Conservation (phyloP, 92 coral and sea anemone genomes). For the Epizoanthus fatuus region DNA sequence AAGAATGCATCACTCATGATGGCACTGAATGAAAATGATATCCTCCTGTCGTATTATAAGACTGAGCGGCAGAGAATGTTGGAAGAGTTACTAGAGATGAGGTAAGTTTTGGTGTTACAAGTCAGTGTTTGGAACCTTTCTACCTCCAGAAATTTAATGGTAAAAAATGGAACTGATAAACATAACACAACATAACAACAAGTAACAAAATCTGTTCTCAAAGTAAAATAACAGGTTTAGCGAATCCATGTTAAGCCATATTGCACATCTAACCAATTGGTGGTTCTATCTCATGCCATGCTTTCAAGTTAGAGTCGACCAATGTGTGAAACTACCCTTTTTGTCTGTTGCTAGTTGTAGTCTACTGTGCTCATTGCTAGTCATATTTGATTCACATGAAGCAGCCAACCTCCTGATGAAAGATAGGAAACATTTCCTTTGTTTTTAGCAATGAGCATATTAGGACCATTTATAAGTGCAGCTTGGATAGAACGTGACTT, state of each 20-base stretch:
- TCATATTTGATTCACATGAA: not conserved
- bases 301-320: too few relatives aligned
- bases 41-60: slow-evolving; percentile 90
- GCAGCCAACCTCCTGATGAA: not conserved
- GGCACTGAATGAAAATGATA: slow-evolving; percentile 94
- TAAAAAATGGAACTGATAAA: too few relatives aligned
- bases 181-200: too few relatives aligned
- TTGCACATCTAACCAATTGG: too few relatives aligned
- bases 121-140: too few relatives aligned
- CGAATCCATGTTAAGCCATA: too few relatives aligned
- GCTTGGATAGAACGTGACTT: too few relatives aligned
- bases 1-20: slow-evolving; percentile 96
- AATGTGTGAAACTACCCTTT: not conserved
- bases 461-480: too few relatives aligned
- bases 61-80: slow-evolving; percentile 89
- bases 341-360: not conserved
- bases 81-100: slow-evolving; percentile 96
- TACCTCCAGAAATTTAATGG: too few relatives aligned
- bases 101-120: slow-evolving; percentile 53
- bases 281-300: too few relatives aligned
- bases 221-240: too few relatives aligned
- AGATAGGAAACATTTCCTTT: not conserved
- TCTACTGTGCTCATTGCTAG: not conserved
- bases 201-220: too few relatives aligned
- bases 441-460: not conserved